These are phyloP conservation scores for Cryptoprocta ferox DNA, from an alignment of 2,797 vertebrate genomes.

Conservation along the genomic window DNA sequence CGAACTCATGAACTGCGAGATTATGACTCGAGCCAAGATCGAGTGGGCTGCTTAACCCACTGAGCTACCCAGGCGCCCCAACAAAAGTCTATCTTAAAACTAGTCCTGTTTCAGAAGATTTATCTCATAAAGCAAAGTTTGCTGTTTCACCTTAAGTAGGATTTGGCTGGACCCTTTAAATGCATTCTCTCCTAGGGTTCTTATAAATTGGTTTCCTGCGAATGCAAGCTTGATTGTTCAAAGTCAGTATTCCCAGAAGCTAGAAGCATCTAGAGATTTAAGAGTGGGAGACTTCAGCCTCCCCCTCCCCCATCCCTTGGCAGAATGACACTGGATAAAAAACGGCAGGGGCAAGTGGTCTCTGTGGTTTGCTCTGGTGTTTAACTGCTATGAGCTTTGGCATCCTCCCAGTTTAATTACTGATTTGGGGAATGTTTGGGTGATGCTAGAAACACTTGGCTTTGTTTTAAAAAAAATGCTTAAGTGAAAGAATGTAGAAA, in stretches of 20 bases:
- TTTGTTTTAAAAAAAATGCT: slow-evolving; percentile 37
- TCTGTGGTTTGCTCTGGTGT: slow-evolving; percentile 31
- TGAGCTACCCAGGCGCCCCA: not conserved
- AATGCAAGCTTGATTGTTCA: not conserved
- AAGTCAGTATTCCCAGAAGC: not conserved
- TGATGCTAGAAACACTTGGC: slow-evolving; percentile 40
- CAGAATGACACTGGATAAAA: slow-evolving; percentile 23
- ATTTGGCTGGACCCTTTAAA: slow-evolving; percentile 8
- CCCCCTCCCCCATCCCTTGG: not conserved
- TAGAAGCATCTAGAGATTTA: slow-evolving; percentile 34
- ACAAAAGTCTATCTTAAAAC: not conserved
- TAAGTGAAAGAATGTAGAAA: not conserved
- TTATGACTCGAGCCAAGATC: no score
- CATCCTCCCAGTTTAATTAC: slow-evolving; percentile 39
- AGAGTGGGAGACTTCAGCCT: not conserved
- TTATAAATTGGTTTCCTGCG: not conserved
- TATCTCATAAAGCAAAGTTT: slow-evolving; percentile 32
- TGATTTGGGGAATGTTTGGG: not conserved
- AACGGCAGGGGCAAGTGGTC: not conserved
- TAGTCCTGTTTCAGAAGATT: slow-evolving; percentile 43
- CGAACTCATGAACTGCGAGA: no score
- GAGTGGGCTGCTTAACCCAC: no score
- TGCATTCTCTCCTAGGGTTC: not conserved
- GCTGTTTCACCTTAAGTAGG: not conserved
- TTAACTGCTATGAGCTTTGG: slow-evolving; percentile 36